These are phyloP conservation scores for Camponotus pennsylvanicus DNA, from an alignment of 1,140 invertebrate species.

Conservation along the genomic window DNA sequence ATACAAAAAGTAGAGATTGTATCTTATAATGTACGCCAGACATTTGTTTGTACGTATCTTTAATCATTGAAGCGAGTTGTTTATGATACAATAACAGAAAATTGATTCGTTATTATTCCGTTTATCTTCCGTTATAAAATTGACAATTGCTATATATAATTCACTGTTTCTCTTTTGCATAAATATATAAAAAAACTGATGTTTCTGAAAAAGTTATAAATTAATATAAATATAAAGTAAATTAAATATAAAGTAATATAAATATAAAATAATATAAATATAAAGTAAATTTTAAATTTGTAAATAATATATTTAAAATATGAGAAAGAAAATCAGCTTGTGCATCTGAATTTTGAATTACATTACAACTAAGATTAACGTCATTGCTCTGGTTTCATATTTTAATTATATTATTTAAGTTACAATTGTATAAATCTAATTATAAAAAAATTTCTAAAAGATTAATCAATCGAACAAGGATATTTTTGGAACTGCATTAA, in stretches of 20 bases:
- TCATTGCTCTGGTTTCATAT: neutral
- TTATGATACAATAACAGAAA: neutral
- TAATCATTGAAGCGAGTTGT: neutral
- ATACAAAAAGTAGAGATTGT: neutral
- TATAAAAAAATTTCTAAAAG: neutral
- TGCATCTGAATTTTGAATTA: neutral
- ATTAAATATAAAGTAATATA: too few relatives aligned
- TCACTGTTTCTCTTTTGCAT: neutral
- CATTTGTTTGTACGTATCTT: neutral
- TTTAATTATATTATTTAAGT: constrained; percentile 7
- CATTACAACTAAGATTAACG: neutral
- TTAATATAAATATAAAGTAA: too few relatives aligned
- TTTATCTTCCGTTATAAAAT: too few relatives aligned
- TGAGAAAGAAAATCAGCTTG: neutral
- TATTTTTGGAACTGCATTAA: neutral
- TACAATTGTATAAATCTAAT: constrained; percentile 7
- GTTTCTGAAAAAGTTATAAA: neutral
- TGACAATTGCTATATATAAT: neutral
- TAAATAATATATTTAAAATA: constrained; percentile 9
- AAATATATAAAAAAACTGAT: neutral
- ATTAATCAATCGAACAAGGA: neutral
- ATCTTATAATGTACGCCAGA: neutral
- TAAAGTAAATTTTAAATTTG: too few relatives aligned
- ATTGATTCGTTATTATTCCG: too few relatives aligned
- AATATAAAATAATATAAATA: too few relatives aligned